phyloP scores from a whole-genome alignment of 2,888 invertebrate genomes.

The Bimastos eiseni region DNA sequence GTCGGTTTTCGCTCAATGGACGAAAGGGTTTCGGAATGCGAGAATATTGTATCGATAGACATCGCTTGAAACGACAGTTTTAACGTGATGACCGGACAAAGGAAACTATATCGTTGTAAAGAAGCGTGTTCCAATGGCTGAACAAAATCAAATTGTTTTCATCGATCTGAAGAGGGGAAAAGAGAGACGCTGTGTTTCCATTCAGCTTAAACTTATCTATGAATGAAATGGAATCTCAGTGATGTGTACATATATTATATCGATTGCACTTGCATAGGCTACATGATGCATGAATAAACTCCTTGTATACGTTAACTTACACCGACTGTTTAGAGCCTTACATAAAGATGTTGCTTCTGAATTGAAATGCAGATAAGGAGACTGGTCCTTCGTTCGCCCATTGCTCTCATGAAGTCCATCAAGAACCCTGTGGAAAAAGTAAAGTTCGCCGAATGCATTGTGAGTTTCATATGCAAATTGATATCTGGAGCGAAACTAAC shows the following conservation, averaged over 20 bases:
- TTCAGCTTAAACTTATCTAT: neutral
- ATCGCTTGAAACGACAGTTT: no score
- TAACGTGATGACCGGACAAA: no score
- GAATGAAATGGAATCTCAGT: no score
- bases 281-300: no score
- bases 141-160: neutral
- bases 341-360: neutral
- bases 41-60: no score
- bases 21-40: no score
- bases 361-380: slow-evolving; percentile 47
- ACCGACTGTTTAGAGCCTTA: no score
- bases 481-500: neutral
- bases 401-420: slow-evolving; percentile 53
- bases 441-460: slow-evolving; percentile 73
- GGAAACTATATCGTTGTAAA: no score
- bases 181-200: neutral
- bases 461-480: slow-evolving; percentile 41
- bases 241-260: no score
- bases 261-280: no score
- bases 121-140: neutral
- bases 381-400: slow-evolving; percentile 50
- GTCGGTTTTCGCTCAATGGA: no score
- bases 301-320: no score
- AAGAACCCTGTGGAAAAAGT: slow-evolving; percentile 70
- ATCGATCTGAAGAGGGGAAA: neutral